These are phyloP conservation scores for Cryptomyrus ogoouensis DNA, from an alignment of 2,113 vertebrate species.

Conservation along the genomic window DNA sequence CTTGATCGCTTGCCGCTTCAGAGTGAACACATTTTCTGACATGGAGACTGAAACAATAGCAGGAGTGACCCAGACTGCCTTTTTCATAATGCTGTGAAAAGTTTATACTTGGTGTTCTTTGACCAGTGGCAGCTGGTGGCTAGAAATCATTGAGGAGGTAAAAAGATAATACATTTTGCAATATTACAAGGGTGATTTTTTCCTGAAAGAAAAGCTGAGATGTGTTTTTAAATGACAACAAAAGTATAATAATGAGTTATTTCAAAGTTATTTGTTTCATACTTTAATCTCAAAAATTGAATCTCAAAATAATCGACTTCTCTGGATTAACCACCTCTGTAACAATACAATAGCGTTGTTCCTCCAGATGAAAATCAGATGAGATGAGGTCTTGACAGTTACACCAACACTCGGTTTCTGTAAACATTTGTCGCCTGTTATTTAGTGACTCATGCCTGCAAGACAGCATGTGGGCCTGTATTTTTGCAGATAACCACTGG, in stretches of 20 bases:
- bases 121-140: background rate
- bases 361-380: background rate
- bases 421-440: background rate
- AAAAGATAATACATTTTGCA: background rate
- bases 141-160: background rate
- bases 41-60: background rate
- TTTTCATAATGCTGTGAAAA: background rate
- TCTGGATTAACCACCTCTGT: background rate
- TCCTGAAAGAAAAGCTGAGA: background rate
- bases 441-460: background rate
- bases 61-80: background rate
- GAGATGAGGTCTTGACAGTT: background rate
- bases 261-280: background rate
- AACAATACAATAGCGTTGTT: background rate
- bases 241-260: background rate
- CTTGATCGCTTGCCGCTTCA: slow-evolving; percentile 21
- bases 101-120: background rate
- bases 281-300: background rate
- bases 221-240: background rate
- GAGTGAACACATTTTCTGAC: background rate
- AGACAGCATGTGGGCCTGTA: background rate
- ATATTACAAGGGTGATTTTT: background rate
- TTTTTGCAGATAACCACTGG: background rate
- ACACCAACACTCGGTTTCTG: background rate
- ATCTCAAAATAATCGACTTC: background rate